Percentiles rank a stretch among this genome's conserved stretches.
phyloP scores from a whole-genome alignment of 1,140 invertebrate genomes.

The Zaprionus camerounensis region DNA sequence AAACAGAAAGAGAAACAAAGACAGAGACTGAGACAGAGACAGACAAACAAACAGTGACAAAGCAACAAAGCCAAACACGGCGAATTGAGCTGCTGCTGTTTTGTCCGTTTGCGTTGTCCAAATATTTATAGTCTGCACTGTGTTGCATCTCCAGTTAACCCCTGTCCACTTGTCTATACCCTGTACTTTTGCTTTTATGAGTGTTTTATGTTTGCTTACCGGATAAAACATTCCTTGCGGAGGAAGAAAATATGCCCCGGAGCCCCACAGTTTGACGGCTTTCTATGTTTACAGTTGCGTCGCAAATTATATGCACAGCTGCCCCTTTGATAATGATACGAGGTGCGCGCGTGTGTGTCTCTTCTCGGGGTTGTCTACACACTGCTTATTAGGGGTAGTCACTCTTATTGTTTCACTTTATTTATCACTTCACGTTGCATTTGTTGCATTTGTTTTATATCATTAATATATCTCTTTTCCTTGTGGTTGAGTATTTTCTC shows the following conservation, averaged over 20 bases:
- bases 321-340: slow-evolving; percentile 20
- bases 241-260: slow-evolving; percentile 95
- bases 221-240: slow-evolving; percentile 96
- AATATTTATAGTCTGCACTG: slow-evolving; percentile 51
- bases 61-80: slow-evolving; percentile 52
- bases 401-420: slow-evolving; percentile 35
- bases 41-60: slow-evolving; percentile 39
- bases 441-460: slow-evolving; percentile 51
- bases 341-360: slow-evolving; percentile 7
- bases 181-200: slow-evolving; percentile 7
- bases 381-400: slow-evolving; percentile 36
- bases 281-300: slow-evolving; percentile 85
- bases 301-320: slow-evolving; percentile 59
- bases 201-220: slow-evolving; percentile 87
- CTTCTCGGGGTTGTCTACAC: slow-evolving; percentile 23
- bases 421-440: slow-evolving; percentile 32
- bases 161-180: not conserved
- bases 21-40: not conserved
- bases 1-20: slow-evolving; percentile 7
- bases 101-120: slow-evolving; percentile 31
- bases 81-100: slow-evolving; percentile 35
- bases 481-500: slow-evolving; percentile 29
- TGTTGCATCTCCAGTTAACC: slow-evolving; percentile 21
- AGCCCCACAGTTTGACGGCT: slow-evolving; percentile 97
- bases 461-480: slow-evolving; percentile 22